Percentiles rank a stretch among this genome's conserved stretches.
Evolutionary conservation across 2,113 vertebrate genomes (phyloP).

Genomic region (Bothrops jararaca): DNA sequence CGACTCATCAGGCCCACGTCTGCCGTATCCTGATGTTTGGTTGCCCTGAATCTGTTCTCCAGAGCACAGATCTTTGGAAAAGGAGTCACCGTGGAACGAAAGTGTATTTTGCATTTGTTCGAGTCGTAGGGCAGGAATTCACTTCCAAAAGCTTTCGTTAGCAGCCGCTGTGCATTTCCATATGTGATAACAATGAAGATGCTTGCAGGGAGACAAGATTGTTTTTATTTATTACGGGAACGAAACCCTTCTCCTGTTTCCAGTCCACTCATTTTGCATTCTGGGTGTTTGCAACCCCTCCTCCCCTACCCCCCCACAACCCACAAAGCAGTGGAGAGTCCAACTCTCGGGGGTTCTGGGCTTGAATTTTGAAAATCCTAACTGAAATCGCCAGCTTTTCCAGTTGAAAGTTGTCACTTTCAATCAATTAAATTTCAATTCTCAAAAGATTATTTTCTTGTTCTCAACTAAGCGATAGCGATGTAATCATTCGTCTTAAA

Average conservation of each 20-base stretch:
- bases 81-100: background rate
- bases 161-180: background rate
- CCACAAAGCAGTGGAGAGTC: background rate
- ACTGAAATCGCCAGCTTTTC: background rate
- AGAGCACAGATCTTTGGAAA: background rate
- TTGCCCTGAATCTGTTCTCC: background rate
- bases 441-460: background rate
- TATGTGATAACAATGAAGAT: background rate
- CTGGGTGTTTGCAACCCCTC: background rate
- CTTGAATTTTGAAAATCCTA: background rate
- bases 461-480: background rate
- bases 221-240: background rate
- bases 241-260: background rate
- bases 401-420: background rate
- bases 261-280: background rate
- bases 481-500: background rate
- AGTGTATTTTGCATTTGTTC: background rate
- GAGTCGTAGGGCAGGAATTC: background rate
- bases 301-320: rapidly evolving
- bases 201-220: background rate
- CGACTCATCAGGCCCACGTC: background rate
- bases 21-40: background rate
- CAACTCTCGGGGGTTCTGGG: background rate
- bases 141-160: background rate
- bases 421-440: background rate